Conservation (phyloP, 2,888 invertebrate species). For the Sphaerophoria taeniata region DNA sequence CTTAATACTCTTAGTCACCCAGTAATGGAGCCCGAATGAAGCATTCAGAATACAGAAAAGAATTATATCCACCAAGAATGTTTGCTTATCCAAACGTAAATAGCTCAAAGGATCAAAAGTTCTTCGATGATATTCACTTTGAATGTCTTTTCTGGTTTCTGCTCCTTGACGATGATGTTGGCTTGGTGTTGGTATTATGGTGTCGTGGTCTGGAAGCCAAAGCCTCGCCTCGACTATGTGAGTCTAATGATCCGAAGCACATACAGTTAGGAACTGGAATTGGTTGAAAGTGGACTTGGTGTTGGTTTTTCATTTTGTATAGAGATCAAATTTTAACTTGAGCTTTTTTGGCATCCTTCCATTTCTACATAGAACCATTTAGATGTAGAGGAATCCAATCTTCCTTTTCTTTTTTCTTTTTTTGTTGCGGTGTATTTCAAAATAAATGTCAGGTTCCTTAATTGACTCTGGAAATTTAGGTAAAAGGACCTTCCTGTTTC, state of each 20-base stretch:
- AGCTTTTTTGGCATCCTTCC: slow-evolving; percentile 20
- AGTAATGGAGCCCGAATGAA: slow-evolving; percentile 8
- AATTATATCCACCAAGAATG: slow-evolving; percentile 45
- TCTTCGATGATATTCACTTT: slow-evolving; percentile 61
- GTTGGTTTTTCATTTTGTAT: slow-evolving; percentile 26
- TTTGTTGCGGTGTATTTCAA: slow-evolving; percentile 12
- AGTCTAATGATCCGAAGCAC: neutral
- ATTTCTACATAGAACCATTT: neutral
- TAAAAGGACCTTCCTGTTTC: slow-evolving; percentile 23
- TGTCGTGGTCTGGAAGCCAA: slow-evolving; percentile 3
- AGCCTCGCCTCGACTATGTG: slow-evolving; percentile 16
- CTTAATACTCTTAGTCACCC: neutral
- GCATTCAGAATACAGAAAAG: slow-evolving; percentile 19
- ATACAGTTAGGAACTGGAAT: neutral
- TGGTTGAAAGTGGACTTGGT: slow-evolving; percentile 16
- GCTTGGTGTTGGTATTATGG: neutral
- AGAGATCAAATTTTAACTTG: slow-evolving; percentile 30
- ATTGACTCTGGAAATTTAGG: slow-evolving; percentile 59
- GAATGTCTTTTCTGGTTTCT: slow-evolving; percentile 49
- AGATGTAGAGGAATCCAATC: slow-evolving; percentile 22
- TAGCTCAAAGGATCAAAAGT: slow-evolving; percentile 66
- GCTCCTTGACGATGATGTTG: slow-evolving; percentile 24
- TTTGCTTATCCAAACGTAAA: slow-evolving; percentile 67
- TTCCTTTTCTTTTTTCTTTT: slow-evolving; percentile 4
- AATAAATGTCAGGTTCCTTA: slow-evolving; percentile 44